Evolutionary conservation across 2,113 vertebrate genomes (phyloP), one percentile per base, ranked within the genome.

Genomic region (Gobio gobio): DNA sequence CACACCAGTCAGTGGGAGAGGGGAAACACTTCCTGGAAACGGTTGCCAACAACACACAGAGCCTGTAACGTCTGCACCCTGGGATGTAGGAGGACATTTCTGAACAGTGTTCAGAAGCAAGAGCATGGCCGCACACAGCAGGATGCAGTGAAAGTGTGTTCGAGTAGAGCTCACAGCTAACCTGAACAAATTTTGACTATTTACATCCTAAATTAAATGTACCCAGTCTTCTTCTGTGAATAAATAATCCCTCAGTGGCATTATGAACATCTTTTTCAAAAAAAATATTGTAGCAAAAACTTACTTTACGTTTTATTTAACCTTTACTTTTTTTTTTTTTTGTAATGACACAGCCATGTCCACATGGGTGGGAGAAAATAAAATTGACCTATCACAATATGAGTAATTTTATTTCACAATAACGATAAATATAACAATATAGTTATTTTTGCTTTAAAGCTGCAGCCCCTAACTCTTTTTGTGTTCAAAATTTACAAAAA

Each of bases 21-120:
- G 93, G 94, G 94, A 93, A 91, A 94, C 94, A 93, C 94, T 94
- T 95, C 94, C 94, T 95, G 93, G 94, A 94, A 89, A 95, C 91
- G 2, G 94, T 94, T 92, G 94, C 93, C 93, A 94, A 92, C 93
- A 95, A 95, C 92, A 94, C 86, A 85, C 78, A 78, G 29, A 43
- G 85, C 74, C 90, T 54, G 83, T 87, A 72, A 89, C 49, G 73
- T 77, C 83, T 83, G 72, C 24, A 87, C 85, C 90, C 66, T 86
- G 82, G 66, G 56, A 85, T 61, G 79, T 56, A 26, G 74, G 78
- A 84, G 83, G 68, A 85, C 16, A 70, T 56, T 73, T 78, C 22
- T 9, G 29, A 49, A 36, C 51, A 20, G 18, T 56, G 18, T 36
- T 49, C 12, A 63, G 43, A 12, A 56, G 61, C 51, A 12, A 33